Evolutionary conservation across 92 coral and sea anemone genomes (phyloP), one percentile per base, ranked within the genome.

Genomic region (Phenganax subtilis): DNA sequence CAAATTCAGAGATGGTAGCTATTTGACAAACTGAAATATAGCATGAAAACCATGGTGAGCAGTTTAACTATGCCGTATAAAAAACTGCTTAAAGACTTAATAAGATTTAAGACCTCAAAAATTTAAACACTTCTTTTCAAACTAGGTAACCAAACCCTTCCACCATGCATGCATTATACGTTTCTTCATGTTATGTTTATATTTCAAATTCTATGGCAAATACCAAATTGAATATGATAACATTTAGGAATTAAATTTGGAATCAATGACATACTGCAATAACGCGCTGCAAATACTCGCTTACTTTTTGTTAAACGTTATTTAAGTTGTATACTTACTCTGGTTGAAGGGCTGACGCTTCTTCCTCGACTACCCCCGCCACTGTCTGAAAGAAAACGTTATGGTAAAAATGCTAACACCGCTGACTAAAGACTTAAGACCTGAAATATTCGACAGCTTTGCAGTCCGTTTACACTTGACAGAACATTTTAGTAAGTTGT

Each of bases 261-360:
- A 37, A 37, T 37, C 47, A 37, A 37, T 37, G 2, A 37, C 47
- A 37, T 1, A 37, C 47, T 37, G 3, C 47, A 37, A 37, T 37
- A 37, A 37, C 47, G 5, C 47, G 5, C 47, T 1, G 47, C 47
- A 37, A 37, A 37, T 37, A 37, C 47, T 37, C 5, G 47, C 47
- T 37, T 4, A 28, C 67, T 14, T 61, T 20, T 37, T n/a, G n/a
- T 25, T 68, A 10, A 68, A 12, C 54, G 14, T 9, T 25, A 44
- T 10, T 10, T 64, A 64, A 7, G 12, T 53, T 12, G 51, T 0
- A 11, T 28, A 76, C 81, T 76, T 47, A 76, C 81, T 55, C 81
- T 76, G 53, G 70, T 62, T 27, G 81, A 76, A 10, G 81, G 81
- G 60, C 81, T 76, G 14, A 57, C 81, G 57, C 81, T 76, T 59